A percentile compares a stretch with the other conserved stretches of the same genome.
Conservation (phyloP, 2,888 invertebrate genomes). For the Mythimna impura region DNA sequence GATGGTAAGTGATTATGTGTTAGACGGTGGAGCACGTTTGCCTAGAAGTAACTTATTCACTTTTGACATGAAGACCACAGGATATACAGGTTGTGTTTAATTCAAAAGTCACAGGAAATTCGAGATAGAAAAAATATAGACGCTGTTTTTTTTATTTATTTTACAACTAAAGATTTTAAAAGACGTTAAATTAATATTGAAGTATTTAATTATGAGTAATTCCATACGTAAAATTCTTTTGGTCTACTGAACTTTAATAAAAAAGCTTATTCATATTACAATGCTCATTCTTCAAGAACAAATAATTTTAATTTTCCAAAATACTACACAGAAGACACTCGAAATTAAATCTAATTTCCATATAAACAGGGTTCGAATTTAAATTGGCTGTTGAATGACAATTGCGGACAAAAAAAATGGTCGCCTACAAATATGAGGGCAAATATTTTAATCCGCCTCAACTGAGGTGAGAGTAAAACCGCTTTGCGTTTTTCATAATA, state of each 20-base stretch:
- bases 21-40: too few species aligned
- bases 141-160: too few species aligned
- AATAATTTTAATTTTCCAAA: not conserved
- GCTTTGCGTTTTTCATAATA: constrained; percentile 63
- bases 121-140: too few species aligned
- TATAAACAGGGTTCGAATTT: constrained; percentile 36
- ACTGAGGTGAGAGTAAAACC: constrained; percentile 63
- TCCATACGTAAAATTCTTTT: not conserved
- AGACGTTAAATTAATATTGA: too few species aligned
- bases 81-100: too few species aligned
- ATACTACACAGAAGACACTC: not conserved
- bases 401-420: constrained; percentile 53
- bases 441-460: constrained; percentile 65
- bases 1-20: too few species aligned
- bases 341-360: constrained; percentile 38
- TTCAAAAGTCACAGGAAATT: too few species aligned
- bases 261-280: not conserved
- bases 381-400: constrained; percentile 35
- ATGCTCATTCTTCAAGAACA: constrained; percentile 2
- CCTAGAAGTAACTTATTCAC: too few species aligned
- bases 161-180: too few species aligned
- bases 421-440: constrained; percentile 60
- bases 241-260: not conserved
- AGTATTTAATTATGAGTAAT: not conserved
- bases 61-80: too few species aligned